phyloP scores from a whole-genome alignment of 2,113 vertebrate genomes.

The Coptodon rendalli region DNA sequence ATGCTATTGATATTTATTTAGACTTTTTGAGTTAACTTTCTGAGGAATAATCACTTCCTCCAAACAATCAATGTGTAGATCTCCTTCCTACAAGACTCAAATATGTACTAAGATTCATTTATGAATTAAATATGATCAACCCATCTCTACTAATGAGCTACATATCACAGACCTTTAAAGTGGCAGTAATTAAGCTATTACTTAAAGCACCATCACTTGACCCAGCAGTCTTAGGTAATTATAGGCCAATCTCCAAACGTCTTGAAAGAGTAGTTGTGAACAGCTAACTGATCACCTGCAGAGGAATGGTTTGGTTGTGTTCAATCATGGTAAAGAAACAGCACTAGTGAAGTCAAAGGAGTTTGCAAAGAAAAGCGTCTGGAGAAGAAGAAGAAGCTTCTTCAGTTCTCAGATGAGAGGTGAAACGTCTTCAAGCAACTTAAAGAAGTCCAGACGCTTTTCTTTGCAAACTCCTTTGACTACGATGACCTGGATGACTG shows the following conservation, averaged over 20 bases:
- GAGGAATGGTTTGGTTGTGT: neutral
- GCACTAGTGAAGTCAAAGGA: neutral
- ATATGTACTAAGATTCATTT: neutral
- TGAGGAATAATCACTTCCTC: neutral
- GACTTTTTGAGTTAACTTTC: neutral
- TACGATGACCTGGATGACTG: too few species aligned
- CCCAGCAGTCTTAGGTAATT: neutral
- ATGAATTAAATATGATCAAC: neutral
- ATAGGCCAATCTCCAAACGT: neutral
- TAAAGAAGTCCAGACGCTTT: too few species aligned
- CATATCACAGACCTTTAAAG: neutral
- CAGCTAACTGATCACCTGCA: neutral
- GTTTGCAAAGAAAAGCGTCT: too few species aligned
- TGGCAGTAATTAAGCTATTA: neutral
- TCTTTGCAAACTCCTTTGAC: too few species aligned
- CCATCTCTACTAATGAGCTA: neutral
- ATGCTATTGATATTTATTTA: neutral
- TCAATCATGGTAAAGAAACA: neutral
- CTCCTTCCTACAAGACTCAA: neutral
- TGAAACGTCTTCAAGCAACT: too few species aligned
- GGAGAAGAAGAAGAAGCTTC: too few species aligned
- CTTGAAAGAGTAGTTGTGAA: fast-evolving
- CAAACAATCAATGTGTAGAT: neutral
- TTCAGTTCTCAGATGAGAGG: too few species aligned
- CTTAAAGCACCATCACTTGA: neutral